phyloP scores from a whole-genome alignment of 2,113 vertebrate genomes.

The Meleagris gallopavo region DNA sequence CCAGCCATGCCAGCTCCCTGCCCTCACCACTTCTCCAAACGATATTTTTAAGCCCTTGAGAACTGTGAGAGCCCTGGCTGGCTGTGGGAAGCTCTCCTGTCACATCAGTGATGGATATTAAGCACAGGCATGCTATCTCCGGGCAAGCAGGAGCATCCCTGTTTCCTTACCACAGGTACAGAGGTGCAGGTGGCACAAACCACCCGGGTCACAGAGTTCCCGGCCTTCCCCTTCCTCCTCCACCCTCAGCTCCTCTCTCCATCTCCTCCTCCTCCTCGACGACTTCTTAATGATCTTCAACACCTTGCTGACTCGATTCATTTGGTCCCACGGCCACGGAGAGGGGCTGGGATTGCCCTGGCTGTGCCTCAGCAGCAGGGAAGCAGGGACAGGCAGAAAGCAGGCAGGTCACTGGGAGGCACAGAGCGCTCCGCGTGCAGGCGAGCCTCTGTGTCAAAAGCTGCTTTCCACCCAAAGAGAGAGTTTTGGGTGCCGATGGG shows the following conservation, averaged over 20 bases:
- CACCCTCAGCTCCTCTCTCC: conserved; percentile 74
- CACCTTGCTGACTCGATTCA: conserved; percentile 79
- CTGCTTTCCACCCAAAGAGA: conserved; percentile 33
- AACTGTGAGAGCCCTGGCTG: background rate
- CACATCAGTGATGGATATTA: background rate
- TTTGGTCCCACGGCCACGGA: conserved; percentile 14
- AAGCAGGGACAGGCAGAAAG: conserved; percentile 23
- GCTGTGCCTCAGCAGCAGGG: background rate
- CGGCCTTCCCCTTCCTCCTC: conserved; percentile 74
- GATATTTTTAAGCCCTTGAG: background rate
- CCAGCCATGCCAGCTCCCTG: background rate
- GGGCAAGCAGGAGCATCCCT: background rate
- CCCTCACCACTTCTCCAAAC: background rate
- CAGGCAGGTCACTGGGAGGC: conserved; percentile 45
- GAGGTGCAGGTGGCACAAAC: conserved; percentile 78
- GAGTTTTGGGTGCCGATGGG: background rate
- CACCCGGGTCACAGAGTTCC: conserved; percentile 70
- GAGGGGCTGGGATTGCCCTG: background rate
- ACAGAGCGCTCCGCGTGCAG: background rate
- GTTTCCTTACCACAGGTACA: conserved; percentile 79
- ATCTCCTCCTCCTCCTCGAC: conserved; percentile 77
- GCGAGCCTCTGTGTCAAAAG: conserved; percentile 17
- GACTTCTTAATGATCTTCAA: conserved; percentile 79
- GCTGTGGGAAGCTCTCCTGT: background rate
- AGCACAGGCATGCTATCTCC: background rate